Percentiles rank a stretch among this genome's conserved stretches.
Evolutionary conservation across 2,797 vertebrate genomes (phyloP).

Genomic region (Cirrhinus mrigala): DNA sequence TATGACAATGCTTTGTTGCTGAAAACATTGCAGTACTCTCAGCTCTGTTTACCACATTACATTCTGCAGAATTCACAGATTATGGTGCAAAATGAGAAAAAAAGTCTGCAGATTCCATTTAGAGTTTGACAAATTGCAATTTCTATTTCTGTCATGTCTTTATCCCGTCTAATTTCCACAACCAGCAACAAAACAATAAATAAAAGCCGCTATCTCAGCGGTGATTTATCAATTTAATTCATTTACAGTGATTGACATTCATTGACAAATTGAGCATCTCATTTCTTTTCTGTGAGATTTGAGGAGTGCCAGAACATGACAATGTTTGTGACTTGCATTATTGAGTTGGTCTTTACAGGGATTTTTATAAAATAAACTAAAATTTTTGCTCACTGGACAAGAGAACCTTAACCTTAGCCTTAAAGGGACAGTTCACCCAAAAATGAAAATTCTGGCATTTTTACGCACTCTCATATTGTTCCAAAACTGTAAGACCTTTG

Average conservation of each 20-base stretch:
- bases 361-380: background rate
- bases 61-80: background rate
- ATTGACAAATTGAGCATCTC: background rate
- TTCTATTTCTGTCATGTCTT: background rate
- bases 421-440: no score
- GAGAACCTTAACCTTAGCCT: background rate
- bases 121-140: background rate
- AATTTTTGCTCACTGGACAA: background rate
- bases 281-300: background rate
- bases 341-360: background rate
- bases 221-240: background rate
- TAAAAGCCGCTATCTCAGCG: background rate
- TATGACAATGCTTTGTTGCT: background rate
- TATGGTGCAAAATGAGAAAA: background rate
- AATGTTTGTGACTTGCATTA: background rate
- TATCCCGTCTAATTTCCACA: background rate
- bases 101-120: background rate
- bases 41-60: conserved; percentile 1
- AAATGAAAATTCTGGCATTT: no score
- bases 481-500: no score
- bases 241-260: background rate
- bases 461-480: no score
- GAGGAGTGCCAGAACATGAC: background rate
- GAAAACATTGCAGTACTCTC: background rate
- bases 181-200: background rate